Base-by-base conservation (phyloP, 2,797 vertebrate species). In the Pseudochirops corinnae region DNA sequence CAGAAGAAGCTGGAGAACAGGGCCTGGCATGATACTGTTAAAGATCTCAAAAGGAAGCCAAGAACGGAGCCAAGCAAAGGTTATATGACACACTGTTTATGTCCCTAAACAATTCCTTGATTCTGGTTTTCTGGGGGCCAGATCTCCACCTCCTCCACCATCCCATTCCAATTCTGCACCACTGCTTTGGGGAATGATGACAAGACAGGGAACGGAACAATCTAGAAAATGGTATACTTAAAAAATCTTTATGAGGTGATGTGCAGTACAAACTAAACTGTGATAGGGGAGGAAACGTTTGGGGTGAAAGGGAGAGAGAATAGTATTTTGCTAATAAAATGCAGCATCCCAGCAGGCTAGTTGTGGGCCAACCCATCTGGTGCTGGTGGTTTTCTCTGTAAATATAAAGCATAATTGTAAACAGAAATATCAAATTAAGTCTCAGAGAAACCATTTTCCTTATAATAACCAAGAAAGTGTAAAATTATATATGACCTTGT, bases 321-420 rank as follows among this genome's bases (percentile, higher is more conserved):
- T 39, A 93, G 24, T 31, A 67, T 87, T 96, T 56, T 96, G n/a
- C 39, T 93, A 55, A 39, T 93, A 92, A 95, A 95, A 91, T 55
- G 29, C 0, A 55, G 0, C 46, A 26, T 95, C 92, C 46, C 67
- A 92, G 91, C 52, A 94, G 93, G 92, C 1, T 60, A 90, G 67
- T 60, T 94, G 74, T 56, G 92, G 92, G 58, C 94, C 92, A 92
- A 60, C 62, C 91, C 93, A 93, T 95, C 93, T 93, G 96, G 93
- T 93, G n/a, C 92, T 93, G 55, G 52, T n/a, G 67, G 1, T 31
- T 95, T 97, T 93, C 92, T 95, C 90, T 94, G 87, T 93, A 96
- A 96, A 94, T 57, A 74, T 74, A 93, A 95, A 95, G 95, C 94
- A 55, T 39, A 90, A 94, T 58, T 95, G 29, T 94, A 97, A 95